Percentiles rank a stretch among this genome's conserved stretches.
Conservation (phyloP, 2,888 invertebrate genomes). For the Drosophila borealis region DNA sequence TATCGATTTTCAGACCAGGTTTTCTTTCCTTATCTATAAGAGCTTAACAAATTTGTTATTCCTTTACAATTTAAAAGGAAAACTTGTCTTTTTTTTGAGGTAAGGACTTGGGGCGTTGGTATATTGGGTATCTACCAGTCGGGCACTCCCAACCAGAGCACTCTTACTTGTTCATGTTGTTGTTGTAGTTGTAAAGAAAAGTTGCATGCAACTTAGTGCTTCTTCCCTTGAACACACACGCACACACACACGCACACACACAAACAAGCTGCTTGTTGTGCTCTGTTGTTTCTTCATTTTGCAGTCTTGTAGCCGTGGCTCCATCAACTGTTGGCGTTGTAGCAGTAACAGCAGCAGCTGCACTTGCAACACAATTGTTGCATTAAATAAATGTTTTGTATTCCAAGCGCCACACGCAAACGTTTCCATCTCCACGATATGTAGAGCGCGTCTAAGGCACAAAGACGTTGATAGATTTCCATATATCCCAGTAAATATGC, state of each 20-base stretch:
- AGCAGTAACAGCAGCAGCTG: conserved; percentile 22
- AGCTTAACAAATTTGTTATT: too few species aligned
- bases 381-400: conserved; percentile 73
- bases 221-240: conserved; percentile 2
- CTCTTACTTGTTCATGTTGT: conserved; percentile 11
- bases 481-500: conserved; percentile 25
- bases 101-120: too few species aligned
- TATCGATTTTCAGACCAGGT: too few species aligned
- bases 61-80: too few species aligned
- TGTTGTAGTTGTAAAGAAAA: conserved; percentile 14
- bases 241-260: not conserved
- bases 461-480: conserved; percentile 74
- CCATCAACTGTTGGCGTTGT: conserved; percentile 25
- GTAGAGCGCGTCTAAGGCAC: conserved; percentile 44
- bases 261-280: conserved; percentile 19
- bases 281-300: conserved; percentile 30
- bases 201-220: conserved; percentile 50
- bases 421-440: conserved; percentile 16
- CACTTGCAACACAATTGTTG: conserved; percentile 71
- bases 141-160: not conserved
- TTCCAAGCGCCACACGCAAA: conserved; percentile 30
- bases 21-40: too few species aligned
- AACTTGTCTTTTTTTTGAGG: too few species aligned
- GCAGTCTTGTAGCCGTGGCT: conserved; percentile 19
- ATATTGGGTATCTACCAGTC: not conserved